A percentile compares a stretch with the other conserved stretches of the same genome.
Conservation (phyloP, 2,113 vertebrate genomes). For the Lanius collurio region DNA sequence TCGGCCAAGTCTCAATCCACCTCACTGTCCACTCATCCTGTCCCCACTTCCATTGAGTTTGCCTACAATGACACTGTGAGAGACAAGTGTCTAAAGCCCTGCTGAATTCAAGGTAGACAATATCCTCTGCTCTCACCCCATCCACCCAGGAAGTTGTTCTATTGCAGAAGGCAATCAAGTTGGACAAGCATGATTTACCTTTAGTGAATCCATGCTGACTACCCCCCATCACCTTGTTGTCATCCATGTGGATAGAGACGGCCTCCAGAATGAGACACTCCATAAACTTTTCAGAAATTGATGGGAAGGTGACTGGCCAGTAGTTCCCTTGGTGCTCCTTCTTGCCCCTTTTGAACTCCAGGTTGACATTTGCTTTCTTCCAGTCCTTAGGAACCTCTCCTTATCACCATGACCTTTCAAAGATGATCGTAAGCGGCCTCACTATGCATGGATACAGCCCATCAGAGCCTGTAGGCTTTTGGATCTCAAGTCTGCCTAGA, state of each 20-base stretch:
- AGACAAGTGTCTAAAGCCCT: neutral
- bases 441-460: fast-evolving
- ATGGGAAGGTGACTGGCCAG: neutral
- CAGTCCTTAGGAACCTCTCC: neutral
- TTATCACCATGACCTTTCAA: fast-evolving
- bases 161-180: fast-evolving
- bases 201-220: neutral
- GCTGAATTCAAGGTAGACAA: too few relatives aligned
- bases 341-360: neutral
- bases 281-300: neutral
- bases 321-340: neutral
- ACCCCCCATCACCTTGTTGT: neutral
- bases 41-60: neutral
- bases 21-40: neutral
- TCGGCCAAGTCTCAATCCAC: neutral
- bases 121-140: neutral
- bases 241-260: neutral
- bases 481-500: neutral
- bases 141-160: neutral
- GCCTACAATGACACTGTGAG: neutral
- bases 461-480: neutral
- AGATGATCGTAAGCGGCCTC: fast-evolving
- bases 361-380: neutral
- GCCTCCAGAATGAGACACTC: neutral
- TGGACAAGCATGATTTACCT: neutral